Evolutionary conservation across 2,888 invertebrate species (phyloP), one percentile per base, ranked within the genome.

Genomic region (Himalopsyche anomala): DNA sequence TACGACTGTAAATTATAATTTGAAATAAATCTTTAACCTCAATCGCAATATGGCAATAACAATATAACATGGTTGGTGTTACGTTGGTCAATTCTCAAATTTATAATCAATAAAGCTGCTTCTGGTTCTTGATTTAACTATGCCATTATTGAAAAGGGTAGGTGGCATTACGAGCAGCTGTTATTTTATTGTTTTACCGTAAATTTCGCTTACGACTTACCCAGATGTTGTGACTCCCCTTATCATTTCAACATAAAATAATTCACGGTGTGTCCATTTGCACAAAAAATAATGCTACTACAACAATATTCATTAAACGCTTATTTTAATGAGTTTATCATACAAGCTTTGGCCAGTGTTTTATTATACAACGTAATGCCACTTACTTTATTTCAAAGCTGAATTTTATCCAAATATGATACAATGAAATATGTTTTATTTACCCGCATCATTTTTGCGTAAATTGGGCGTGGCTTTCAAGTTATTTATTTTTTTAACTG

Each of bases 171-270:
- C 55, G 82, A 56, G 80, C 85, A 85, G 85, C 82, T 85, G 85
- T 83, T 83, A 85, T 85, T 85, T 85, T 85, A 85, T 85, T 85
- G 85, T 85, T 85, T 85, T 85, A 85, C 80, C 85, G 85, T 85
- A 85, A 85, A 85, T 85, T 85, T 82, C n/a, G 80, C 83, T 85
- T 85, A 85, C 74, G 74, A 74, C 74, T 19, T 19, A 28, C 15
- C 74, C 74, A 74, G 74, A 74, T 74, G 74, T 11, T 74, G 74
- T 74, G 74, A 74, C 74, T 28, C 28, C 74, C 74, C 74, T 74
- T 74, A 74, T 74, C 74, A 74, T 74, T 74, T 74, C 74, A 74
- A 38, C 28, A 74, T 74, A 74, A 74, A 74, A 74, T 74, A 74
- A 74, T 38, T 74, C 74, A 74, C 74, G 28, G 38, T 36, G 5